These are phyloP conservation scores for Eupeodes corollae DNA, from an alignment of 1,140 invertebrate genomes.

Conservation along the genomic window DNA sequence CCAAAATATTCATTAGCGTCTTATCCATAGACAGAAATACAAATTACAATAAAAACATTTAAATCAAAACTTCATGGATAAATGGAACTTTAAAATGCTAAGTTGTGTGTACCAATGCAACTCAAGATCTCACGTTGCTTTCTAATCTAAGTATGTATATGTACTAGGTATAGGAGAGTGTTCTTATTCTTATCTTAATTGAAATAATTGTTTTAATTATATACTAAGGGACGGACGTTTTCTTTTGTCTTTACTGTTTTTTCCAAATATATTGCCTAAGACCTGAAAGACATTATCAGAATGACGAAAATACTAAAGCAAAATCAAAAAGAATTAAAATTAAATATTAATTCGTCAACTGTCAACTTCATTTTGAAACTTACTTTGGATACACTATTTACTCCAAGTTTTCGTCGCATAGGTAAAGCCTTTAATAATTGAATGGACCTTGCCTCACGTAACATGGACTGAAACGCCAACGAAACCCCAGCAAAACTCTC, in stretches of 20 bases:
- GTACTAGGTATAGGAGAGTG: too few species aligned
- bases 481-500: slow-evolving; percentile 67
- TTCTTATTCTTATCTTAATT: background rate
- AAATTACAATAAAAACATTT: too few species aligned
- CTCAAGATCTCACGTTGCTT: too few species aligned
- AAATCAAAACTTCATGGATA: too few species aligned
- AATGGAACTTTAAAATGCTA: too few species aligned
- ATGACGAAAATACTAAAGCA: background rate
- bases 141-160: too few species aligned
- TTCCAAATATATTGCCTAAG: slow-evolving; percentile 65
- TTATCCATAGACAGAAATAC: too few species aligned
- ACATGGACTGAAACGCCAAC: slow-evolving; percentile 66
- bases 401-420: slow-evolving; percentile 57
- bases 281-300: slow-evolving; percentile 37
- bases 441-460: slow-evolving; percentile 57
- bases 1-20: too few species aligned
- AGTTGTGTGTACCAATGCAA: too few species aligned
- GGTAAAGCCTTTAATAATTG: slow-evolving; percentile 60
- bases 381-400: slow-evolving; percentile 68
- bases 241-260: slow-evolving; percentile 57
- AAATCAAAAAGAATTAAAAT: background rate
- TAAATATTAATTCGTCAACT: background rate
- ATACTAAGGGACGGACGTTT: slow-evolving; percentile 66
- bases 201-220: slow-evolving; percentile 26
- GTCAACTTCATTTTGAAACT: background rate